These are phyloP conservation scores for Mechanitis messenoides DNA, from an alignment of 2,888 invertebrate species.

Conservation along the genomic window DNA sequence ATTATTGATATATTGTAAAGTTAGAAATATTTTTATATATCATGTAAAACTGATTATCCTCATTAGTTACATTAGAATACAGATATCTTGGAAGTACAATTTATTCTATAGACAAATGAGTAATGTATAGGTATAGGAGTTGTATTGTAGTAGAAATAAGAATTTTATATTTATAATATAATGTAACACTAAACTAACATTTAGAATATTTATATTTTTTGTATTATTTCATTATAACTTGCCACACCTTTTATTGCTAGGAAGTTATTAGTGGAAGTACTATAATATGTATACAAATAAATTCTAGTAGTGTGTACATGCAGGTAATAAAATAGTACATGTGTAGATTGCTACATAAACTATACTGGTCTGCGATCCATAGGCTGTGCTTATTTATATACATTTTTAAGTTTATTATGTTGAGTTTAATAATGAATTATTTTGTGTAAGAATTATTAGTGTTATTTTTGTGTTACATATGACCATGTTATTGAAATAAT, in stretches of 20 bases:
- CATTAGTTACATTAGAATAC: constrained; percentile 1
- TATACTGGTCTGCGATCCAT: constrained; percentile 70
- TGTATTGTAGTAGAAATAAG: constrained; percentile 1
- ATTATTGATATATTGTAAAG: not conserved
- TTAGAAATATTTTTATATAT: constrained; percentile 5
- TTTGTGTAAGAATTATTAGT: constrained; percentile 41
- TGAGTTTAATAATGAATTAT: constrained; percentile 42
- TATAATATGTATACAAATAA: not conserved
- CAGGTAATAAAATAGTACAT: not conserved
- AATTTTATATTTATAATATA: not conserved
- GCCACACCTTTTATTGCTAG: constrained; percentile 1
- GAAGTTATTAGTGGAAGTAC: constrained; percentile 1
- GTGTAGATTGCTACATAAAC: constrained; percentile 31
- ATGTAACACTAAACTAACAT: constrained; percentile 3
- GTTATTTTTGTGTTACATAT: constrained; percentile 46
- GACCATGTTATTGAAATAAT: constrained; percentile 26
- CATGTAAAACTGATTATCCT: not conserved
- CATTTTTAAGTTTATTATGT: constrained; percentile 48
- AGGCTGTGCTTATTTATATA: constrained; percentile 70
- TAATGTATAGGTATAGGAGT: not conserved
- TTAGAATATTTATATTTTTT: not conserved
- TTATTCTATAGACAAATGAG: not conserved
- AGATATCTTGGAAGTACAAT: constrained; percentile 3
- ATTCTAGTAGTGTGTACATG: too few relatives aligned
- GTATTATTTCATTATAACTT: not conserved